Conservation (phyloP, 1,140 invertebrate genomes). For the Anastrepha ludens region DNA sequence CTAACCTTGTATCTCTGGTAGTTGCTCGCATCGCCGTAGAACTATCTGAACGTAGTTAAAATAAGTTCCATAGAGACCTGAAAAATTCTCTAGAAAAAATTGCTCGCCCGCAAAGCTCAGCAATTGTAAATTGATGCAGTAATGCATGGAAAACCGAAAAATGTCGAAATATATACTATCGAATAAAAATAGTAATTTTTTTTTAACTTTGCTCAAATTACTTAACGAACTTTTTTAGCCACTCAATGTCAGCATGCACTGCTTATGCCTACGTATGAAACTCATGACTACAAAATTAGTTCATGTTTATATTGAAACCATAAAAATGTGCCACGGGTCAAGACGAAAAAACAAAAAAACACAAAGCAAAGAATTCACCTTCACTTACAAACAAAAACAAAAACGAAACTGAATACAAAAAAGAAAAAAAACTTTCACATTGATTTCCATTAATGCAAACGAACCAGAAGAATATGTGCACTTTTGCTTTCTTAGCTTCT, state of each 20-base stretch:
- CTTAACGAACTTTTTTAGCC: too few relatives aligned
- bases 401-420: neutral
- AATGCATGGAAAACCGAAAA: too few relatives aligned
- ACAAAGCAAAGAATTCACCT: neutral
- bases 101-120: too few relatives aligned
- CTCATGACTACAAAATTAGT: constrained; percentile 11
- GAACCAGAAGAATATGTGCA: constrained; percentile 18
- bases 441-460: constrained; percentile 35
- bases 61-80: too few relatives aligned
- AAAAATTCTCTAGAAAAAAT: too few relatives aligned
- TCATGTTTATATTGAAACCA: constrained; percentile 52
- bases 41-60: too few relatives aligned
- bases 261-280: neutral
- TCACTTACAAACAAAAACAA: neutral
- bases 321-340: constrained; percentile 17
- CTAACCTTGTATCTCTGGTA: too few relatives aligned
- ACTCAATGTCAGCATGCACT: neutral
- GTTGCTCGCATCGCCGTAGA: too few relatives aligned
- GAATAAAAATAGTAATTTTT: too few relatives aligned
- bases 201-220: too few relatives aligned
- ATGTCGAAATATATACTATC: too few relatives aligned
- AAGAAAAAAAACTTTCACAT: constrained; percentile 1
- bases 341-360: neutral
- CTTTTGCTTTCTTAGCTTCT: constrained; percentile 31
- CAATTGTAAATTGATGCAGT: too few relatives aligned